These are phyloP conservation scores for Fistularia commersonii DNA, from an alignment of 2,797 vertebrate species.

Conservation along the genomic window DNA sequence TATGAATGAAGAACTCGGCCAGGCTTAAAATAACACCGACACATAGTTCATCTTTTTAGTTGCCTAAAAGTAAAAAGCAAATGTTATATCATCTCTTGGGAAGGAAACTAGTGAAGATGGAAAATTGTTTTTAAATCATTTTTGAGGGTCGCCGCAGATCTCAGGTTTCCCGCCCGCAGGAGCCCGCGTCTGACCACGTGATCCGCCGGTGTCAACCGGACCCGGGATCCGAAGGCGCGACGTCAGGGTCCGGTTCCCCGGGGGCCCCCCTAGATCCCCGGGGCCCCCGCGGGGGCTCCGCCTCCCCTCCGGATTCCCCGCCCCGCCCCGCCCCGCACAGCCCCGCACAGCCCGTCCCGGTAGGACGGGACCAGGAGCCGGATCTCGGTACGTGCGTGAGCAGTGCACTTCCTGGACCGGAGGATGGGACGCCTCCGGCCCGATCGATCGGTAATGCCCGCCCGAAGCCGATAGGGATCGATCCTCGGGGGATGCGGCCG, in stretches of 20 bases:
- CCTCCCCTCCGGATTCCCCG: conserved; percentile 59
- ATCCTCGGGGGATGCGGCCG: conserved; percentile 73
- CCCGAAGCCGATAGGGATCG: conserved; percentile 59
- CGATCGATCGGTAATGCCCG: too few relatives aligned
- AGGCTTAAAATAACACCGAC: too few relatives aligned
- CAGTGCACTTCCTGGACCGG: conserved; percentile 85
- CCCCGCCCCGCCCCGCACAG: conserved; percentile 82
- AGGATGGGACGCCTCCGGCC: conserved; percentile 83
- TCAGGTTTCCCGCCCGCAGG: conserved; percentile 5
- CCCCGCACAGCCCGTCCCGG: conserved; percentile 72
- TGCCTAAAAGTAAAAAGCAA: too few relatives aligned
- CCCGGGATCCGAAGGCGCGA: too few relatives aligned
- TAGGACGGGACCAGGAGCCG: conserved; percentile 66
- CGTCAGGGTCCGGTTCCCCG: too few relatives aligned
- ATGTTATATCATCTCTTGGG: conserved; percentile 31
- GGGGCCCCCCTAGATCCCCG: too few relatives aligned
- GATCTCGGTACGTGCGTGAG: conserved; percentile 63
- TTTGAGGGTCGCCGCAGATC: not conserved
- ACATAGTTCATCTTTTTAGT: too few relatives aligned
- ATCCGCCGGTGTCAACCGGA: too few relatives aligned
- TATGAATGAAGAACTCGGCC: too few relatives aligned
- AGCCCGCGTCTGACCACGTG: too few relatives aligned
- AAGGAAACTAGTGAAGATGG: conserved; percentile 15
- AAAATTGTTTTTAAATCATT: too few relatives aligned
- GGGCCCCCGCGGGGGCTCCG: too few relatives aligned